phyloP scores from a whole-genome alignment of 2,888 invertebrate species.

The Coleophora flavipennella region DNA sequence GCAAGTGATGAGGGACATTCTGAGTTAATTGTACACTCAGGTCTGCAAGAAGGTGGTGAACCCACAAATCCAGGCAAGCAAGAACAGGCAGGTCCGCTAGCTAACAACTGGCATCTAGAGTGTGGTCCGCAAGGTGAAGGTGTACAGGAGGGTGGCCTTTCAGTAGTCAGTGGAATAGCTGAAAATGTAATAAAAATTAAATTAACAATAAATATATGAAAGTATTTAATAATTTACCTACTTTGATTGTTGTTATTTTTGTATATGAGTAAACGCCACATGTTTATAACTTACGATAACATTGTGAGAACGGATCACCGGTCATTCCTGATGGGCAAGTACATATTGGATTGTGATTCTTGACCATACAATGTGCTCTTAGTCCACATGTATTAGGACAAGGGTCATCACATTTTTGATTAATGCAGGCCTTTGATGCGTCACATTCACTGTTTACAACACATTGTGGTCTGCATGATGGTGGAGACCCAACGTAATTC shows the following conservation, averaged over 20 bases:
- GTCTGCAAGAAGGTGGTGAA: constrained; percentile 84
- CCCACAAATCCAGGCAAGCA: constrained; percentile 85
- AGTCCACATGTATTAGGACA: constrained; percentile 91
- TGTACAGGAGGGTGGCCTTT: constrained; percentile 81
- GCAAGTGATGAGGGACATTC: constrained; percentile 85
- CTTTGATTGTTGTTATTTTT: too few species aligned
- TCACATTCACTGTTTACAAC: constrained; percentile 91
- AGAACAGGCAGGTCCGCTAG: constrained; percentile 83
- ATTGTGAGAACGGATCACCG: constrained; percentile 89
- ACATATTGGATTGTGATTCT: constrained; percentile 90
- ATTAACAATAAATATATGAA: too few species aligned
- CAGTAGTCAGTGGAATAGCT: constrained; percentile 65
- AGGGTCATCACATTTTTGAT: constrained; percentile 89
- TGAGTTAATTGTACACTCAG: constrained; percentile 84
- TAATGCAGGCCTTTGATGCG: constrained; percentile 85
- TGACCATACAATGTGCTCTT: constrained; percentile 85
- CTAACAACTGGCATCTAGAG: constrained; percentile 82
- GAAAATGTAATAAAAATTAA: too few species aligned
- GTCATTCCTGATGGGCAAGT: constrained; percentile 87
- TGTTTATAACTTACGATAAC: constrained; percentile 75
- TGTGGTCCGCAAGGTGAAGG: constrained; percentile 91
- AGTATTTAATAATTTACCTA: too few species aligned
- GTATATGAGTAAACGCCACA: too few species aligned
- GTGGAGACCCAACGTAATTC: constrained; percentile 84
- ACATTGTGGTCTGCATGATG: constrained; percentile 88